Evolutionary conservation across 2,797 vertebrate species (phyloP).

Genomic region (Florisuga fusca): DNA sequence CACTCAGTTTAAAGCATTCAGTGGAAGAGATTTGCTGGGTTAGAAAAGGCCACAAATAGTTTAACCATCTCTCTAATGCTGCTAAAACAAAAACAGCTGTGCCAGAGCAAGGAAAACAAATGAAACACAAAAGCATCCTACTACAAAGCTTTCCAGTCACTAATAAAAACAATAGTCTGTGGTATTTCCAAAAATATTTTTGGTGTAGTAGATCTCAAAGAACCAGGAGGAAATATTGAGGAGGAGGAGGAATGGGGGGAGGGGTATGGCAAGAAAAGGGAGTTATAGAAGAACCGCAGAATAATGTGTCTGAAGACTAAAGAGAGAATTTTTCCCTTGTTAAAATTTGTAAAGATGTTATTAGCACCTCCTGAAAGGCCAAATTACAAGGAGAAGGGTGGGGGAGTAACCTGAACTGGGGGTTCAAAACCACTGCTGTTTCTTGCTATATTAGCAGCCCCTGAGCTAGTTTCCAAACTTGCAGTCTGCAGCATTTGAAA

Average conservation of each 20-base stretch:
- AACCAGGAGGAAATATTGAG: slow-evolving; percentile 59
- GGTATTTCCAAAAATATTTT: slow-evolving; percentile 81
- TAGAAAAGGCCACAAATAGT: slow-evolving; percentile 76
- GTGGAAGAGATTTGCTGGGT: slow-evolving; percentile 73
- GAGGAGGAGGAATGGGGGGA: neutral
- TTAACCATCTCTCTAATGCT: slow-evolving; percentile 79
- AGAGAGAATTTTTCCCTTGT: neutral
- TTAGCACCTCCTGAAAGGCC: neutral
- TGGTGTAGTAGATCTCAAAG: slow-evolving; percentile 76
- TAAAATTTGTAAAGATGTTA: neutral
- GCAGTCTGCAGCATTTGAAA: slow-evolving; percentile 58
- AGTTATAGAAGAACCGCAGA: neutral
- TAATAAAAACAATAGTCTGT: slow-evolving; percentile 83
- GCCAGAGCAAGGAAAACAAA: slow-evolving; percentile 81
- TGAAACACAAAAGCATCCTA: slow-evolving; percentile 80
- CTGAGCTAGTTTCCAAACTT: slow-evolving; percentile 26
- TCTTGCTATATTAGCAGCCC: slow-evolving; percentile 25
- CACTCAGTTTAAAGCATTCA: slow-evolving; percentile 36
- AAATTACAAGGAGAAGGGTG: neutral
- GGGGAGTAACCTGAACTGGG: neutral
- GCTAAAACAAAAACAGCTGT: slow-evolving; percentile 84
- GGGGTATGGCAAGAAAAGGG: neutral
- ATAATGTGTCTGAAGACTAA: slow-evolving; percentile 10
- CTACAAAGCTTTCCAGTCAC: slow-evolving; percentile 80
- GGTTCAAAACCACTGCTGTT: neutral